Conservation (phyloP, 2,113 vertebrate species). For the Cavia porcellus region DNA sequence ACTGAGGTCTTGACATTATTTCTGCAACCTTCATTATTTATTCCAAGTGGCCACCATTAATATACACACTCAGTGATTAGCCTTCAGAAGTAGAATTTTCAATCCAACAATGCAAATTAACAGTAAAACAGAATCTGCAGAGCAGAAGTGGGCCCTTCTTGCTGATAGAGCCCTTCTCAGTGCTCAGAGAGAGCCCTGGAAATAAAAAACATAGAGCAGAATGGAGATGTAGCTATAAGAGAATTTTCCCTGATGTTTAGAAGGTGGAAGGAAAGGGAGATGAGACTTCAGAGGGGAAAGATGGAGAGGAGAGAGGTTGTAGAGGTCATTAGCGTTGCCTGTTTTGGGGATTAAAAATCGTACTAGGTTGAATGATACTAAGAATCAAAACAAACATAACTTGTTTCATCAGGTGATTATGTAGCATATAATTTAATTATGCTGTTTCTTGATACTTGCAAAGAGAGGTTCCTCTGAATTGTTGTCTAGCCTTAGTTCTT, state of each 20-base stretch:
- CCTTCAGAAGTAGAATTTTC: neutral
- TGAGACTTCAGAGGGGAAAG: neutral
- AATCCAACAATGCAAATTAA: neutral
- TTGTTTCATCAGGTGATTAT: neutral
- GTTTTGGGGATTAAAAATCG: neutral
- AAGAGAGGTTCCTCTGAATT: neutral
- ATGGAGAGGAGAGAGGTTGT: neutral
- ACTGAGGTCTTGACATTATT: neutral
- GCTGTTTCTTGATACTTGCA: neutral
- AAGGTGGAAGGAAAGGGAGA: neutral
- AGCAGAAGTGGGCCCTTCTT: neutral
- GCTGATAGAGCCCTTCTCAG: neutral
- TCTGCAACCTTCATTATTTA: constrained; percentile 12
- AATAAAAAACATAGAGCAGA: neutral
- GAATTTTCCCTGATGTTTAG: neutral
- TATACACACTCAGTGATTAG: rapidly evolving
- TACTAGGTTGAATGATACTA: neutral
- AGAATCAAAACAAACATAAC: neutral
- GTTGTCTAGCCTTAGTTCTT: neutral
- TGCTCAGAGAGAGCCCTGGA: neutral
- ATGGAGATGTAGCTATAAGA: neutral
- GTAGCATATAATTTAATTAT: neutral
- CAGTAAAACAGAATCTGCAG: neutral
- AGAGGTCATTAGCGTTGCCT: neutral
- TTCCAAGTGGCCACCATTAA: neutral